Evolutionary conservation across 2,113 vertebrate genomes (phyloP).

Genomic region (Diphyllodes magnificus): DNA sequence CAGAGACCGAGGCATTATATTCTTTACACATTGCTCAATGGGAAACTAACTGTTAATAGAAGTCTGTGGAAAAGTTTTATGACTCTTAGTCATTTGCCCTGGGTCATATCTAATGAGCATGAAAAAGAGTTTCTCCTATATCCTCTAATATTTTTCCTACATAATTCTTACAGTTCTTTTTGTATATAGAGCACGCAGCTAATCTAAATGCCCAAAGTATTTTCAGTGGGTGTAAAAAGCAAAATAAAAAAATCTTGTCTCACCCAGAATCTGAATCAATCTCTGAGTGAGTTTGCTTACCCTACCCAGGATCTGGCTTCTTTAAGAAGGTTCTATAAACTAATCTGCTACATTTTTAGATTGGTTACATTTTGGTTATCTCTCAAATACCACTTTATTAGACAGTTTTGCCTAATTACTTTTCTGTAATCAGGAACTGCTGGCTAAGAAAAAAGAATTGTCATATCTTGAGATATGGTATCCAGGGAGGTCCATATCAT

Average conservation of each 20-base stretch:
- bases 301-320: neutral
- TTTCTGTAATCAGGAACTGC: conserved; percentile 58
- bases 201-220: neutral
- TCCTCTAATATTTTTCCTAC: conserved; percentile 9
- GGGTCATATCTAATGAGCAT: neutral
- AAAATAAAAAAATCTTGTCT: neutral
- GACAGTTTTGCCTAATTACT: conserved; percentile 65
- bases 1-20: neutral
- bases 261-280: neutral
- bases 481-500: conserved; percentile 32
- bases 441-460: conserved; percentile 52
- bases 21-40: neutral
- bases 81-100: neutral
- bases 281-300: conserved; percentile 4
- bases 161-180: neutral
- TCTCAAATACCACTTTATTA: conserved; percentile 58
- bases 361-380: conserved; percentile 41
- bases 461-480: conserved; percentile 48
- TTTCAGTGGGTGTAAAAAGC: neutral
- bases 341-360: neutral
- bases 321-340: neutral
- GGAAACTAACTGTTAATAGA: neutral
- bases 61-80: neutral
- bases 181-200: neutral
- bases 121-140: neutral